These are phyloP conservation scores for Catocala sponsa DNA, from an alignment of 2,888 invertebrate genomes.

Conservation along the genomic window DNA sequence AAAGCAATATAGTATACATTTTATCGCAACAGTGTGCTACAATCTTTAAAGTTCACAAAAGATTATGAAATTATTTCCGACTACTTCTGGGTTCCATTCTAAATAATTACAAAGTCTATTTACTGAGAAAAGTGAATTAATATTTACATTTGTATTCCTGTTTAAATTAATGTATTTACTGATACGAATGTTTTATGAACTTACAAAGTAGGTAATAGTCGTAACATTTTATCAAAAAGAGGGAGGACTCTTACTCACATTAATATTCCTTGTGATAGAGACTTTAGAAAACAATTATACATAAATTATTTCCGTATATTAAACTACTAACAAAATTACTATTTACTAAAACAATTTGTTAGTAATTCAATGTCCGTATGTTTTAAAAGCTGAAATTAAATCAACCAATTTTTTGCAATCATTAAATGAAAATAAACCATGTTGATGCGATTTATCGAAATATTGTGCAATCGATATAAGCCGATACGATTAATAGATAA, in stretches of 20 bases:
- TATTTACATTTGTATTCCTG: conserved; percentile 28
- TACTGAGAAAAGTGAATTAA: conserved; percentile 26
- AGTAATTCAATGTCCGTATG: too few species aligned
- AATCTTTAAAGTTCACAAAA: conserved; percentile 33
- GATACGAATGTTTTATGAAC: conserved; percentile 16
- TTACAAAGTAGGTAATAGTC: conserved; percentile 9
- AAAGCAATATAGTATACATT: too few species aligned
- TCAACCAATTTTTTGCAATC: conserved; percentile 4
- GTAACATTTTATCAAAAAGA: not conserved
- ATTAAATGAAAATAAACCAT: conserved; percentile 23
- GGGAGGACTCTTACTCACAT: not conserved
- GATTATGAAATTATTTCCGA: conserved; percentile 40
- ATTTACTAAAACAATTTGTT: too few species aligned
- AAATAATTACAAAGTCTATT: conserved; percentile 30
- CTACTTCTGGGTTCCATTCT: conserved; percentile 26
- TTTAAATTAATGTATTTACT: conserved; percentile 25
- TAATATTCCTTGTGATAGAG: too few species aligned
- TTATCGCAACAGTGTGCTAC: not conserved
- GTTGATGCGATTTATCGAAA: conserved; percentile 28
- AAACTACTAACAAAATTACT: too few species aligned
- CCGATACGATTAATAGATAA: conserved; percentile 45
- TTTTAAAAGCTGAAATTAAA: not conserved
- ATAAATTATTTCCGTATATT: too few species aligned
- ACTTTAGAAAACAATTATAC: too few species aligned
- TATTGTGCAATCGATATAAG: conserved; percentile 33